Base-by-base conservation (phyloP, 2,797 vertebrate genomes). In the Tenualosa thibaudeaui region DNA sequence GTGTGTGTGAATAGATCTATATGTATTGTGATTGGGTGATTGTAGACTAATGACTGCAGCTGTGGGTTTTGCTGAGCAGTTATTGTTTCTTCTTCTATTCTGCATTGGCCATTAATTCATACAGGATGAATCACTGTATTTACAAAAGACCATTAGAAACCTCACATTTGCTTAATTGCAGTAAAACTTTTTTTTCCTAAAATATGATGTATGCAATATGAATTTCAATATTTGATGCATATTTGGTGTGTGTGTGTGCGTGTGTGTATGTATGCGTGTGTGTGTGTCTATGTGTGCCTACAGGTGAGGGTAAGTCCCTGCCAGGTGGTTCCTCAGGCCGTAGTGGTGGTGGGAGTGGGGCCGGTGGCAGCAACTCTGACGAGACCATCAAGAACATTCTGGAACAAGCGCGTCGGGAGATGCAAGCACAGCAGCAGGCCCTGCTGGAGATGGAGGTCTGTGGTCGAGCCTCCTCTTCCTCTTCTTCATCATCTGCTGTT, bases 311-410 rank as follows among this genome's bases (percentile, higher is more conserved):
- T 88, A 99, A 97, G 93, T 93, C 90, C 0, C 92, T 95, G 0
- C 85, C 95, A 86, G 93, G 90, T 91, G 0, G 92, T 90, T 2
- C 94, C 86, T 0, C 92, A 82, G 93, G 94, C 82, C 91, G 94
- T 51, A 97, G 92, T 96, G 98, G 94, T 91, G 96, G 96, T 0
- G 31, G 31, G 31, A 95, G 62, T 83, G 82, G 89, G 0, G 53
- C 88, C 0, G 86, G 89, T 43, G 56, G 62, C 22, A 96, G 92
- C 96, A 96, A 93, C 89, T 96, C 95, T 7, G 95, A 95, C 5
- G 97, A 99, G 0, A 97, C 98, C 93, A 99, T 99, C 90, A 98
- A 97, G 93, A 97, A 86, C 93, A 99, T 99, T 90, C 92, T 99
- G 86, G 97, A 99, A 86, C 97, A 99, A 90, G 98, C 98, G 58